Conservation (phyloP, 2,113 vertebrate species). For the Sclerurus mexicanus region DNA sequence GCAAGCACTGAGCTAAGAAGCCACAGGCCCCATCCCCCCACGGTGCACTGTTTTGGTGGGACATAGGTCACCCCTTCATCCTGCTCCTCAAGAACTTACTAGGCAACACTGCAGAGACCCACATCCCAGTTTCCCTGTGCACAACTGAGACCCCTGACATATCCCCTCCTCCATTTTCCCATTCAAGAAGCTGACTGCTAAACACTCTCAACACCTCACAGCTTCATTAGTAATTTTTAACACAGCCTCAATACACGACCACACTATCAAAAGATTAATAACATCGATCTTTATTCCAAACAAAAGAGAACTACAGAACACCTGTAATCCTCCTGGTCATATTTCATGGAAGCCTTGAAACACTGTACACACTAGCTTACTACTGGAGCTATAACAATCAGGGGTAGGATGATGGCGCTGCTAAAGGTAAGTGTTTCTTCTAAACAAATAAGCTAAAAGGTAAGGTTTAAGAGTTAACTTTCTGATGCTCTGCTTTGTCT, state of each 20-base stretch:
- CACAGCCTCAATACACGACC: background rate
- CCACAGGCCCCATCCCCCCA: background rate
- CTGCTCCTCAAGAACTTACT: background rate
- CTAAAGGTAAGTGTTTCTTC: background rate
- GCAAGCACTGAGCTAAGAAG: fast-evolving
- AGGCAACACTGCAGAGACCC: background rate
- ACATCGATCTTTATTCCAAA: slow-evolving; percentile 49
- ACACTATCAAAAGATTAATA: background rate
- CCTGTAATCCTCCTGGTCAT: background rate
- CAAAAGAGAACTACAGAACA: background rate
- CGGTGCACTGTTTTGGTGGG: fast-evolving
- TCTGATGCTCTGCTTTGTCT: slow-evolving; percentile 42
- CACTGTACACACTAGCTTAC: background rate
- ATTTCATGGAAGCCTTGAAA: slow-evolving; percentile 1
- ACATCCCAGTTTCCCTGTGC: fast-evolving
- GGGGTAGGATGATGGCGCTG: background rate
- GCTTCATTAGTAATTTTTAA: background rate
- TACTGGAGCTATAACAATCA: background rate
- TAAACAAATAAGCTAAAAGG: slow-evolving; percentile 52
- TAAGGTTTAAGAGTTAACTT: slow-evolving; percentile 27
- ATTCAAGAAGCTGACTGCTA: background rate
- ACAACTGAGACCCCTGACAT: background rate
- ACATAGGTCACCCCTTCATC: background rate
- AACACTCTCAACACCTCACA: background rate
- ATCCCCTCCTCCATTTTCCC: background rate